phyloP scores from a whole-genome alignment of 2,797 vertebrate genomes.

The Anableps anableps region DNA sequence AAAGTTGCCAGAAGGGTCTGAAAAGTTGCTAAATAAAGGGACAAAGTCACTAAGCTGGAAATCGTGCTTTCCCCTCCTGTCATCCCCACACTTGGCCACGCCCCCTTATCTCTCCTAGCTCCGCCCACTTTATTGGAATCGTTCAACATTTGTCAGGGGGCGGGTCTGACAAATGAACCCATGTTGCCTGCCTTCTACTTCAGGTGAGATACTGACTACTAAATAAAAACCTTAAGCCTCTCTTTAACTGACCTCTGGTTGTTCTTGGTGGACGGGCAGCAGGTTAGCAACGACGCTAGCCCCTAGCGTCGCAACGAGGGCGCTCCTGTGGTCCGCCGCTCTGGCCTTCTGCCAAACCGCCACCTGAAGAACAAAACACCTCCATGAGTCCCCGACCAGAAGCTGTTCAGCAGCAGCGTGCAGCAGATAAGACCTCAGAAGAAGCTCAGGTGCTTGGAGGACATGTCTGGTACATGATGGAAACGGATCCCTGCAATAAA shows the following conservation, averaged over 20 bases:
- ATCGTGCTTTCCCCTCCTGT: too few species aligned
- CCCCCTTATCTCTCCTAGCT: too few species aligned
- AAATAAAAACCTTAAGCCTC: not conserved
- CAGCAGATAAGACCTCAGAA: not conserved
- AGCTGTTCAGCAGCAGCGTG: not conserved
- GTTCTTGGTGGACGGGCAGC: constrained; percentile 87
- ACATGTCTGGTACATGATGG: constrained; percentile 77
- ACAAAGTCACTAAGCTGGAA: too few species aligned
- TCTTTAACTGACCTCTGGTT: constrained; percentile 87
- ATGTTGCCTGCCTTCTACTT: not conserved
- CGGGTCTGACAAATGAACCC: too few species aligned
- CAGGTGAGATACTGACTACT: not conserved
- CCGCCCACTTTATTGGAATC: too few species aligned
- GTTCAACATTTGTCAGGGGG: too few species aligned
- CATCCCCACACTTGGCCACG: too few species aligned
- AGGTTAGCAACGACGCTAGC: constrained; percentile 85
- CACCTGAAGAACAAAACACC: constrained; percentile 86
- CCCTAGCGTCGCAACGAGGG: constrained; percentile 91
- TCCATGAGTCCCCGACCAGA: constrained; percentile 66
- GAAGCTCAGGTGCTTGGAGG: constrained; percentile 52
- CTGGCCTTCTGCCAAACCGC: constrained; percentile 94
- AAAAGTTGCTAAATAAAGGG: too few species aligned
- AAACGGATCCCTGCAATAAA: constrained; percentile 83
- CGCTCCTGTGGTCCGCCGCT: constrained; percentile 89
- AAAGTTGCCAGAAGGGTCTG: too few species aligned